Conservation (phyloP, 2,888 invertebrate species). For the Osedax frankpressi region DNA sequence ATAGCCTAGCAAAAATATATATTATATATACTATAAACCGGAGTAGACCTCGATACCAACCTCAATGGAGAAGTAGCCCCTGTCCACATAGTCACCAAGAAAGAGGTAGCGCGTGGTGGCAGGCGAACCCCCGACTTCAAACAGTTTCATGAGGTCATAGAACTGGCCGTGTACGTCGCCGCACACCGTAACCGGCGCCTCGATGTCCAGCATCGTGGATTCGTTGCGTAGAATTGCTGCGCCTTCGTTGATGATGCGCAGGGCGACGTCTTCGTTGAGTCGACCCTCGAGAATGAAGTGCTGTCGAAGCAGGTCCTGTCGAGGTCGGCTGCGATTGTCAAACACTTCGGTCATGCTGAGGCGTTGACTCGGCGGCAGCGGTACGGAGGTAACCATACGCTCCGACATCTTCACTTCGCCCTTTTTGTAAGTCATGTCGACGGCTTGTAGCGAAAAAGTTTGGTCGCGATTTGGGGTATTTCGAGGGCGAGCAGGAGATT, state of each 20-base stretch:
- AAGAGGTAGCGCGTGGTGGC: slow-evolving; percentile 98
- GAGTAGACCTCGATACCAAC: no score
- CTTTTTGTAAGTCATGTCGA: no score
- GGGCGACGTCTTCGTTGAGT: slow-evolving; percentile 91
- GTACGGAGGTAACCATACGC: no score
- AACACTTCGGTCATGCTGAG: slow-evolving; percentile 89
- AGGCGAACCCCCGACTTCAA: slow-evolving; percentile 97
- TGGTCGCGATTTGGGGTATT: no score
- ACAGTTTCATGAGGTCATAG: slow-evolving; percentile 99
- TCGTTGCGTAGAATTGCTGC: slow-evolving; percentile 74
- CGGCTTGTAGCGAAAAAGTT: no score
- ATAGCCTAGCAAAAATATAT: no score
- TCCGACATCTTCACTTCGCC: no score
- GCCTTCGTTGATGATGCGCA: slow-evolving; percentile 95
- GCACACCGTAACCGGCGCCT: slow-evolving; percentile 99
- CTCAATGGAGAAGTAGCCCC: slow-evolving; percentile 99
- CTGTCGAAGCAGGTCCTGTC: slow-evolving; percentile 92
- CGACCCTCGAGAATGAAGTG: slow-evolving; percentile 97
- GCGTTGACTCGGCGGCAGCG: slow-evolving; percentile 96
- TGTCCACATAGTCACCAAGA: slow-evolving; percentile 97
- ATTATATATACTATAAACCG: no score
- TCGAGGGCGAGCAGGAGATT: no score
- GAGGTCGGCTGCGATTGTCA: slow-evolving; percentile 85
- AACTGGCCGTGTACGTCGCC: slow-evolving; percentile 99
- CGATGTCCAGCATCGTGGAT: slow-evolving; percentile 99